Evolutionary conservation across 2,888 invertebrate genomes (phyloP).

Genomic region (Himalopsyche japonica): DNA sequence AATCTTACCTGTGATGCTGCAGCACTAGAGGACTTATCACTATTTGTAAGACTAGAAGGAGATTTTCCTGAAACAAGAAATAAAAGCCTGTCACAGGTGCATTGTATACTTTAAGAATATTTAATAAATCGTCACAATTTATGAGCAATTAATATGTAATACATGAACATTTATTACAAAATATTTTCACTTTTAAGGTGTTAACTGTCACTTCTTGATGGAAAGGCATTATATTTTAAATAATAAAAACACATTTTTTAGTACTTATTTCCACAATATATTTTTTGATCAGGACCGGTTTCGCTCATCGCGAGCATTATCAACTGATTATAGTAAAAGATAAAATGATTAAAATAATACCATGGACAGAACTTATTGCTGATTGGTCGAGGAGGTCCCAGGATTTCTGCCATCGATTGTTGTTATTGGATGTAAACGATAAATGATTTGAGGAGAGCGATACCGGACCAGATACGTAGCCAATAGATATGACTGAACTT

Average conservation of each 20-base stretch:
- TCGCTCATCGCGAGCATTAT: too few relatives aligned
- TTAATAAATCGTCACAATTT: too few relatives aligned
- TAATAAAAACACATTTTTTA: too few relatives aligned
- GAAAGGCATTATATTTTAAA: too few relatives aligned
- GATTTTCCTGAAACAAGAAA: slow-evolving; percentile 50
- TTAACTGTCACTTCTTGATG: too few relatives aligned
- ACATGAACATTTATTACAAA: too few relatives aligned
- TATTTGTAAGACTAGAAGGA: slow-evolving; percentile 50
- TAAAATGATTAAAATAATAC: slow-evolving; percentile 38
- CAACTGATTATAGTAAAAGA: too few relatives aligned
- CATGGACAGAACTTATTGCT: slow-evolving; percentile 73
- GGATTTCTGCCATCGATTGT: slow-evolving; percentile 78
- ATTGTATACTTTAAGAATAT: too few relatives aligned
- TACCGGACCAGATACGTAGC: slow-evolving; percentile 22
- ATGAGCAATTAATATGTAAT: too few relatives aligned
- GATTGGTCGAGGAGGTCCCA: slow-evolving; percentile 93
- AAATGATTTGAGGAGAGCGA: slow-evolving; percentile 30
- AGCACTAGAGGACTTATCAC: slow-evolving; percentile 46
- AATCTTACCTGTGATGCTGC: slow-evolving; percentile 50
- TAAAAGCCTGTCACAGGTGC: background rate
- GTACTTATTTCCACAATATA: too few relatives aligned
- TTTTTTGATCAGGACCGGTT: too few relatives aligned
- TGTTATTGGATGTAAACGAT: slow-evolving; percentile 39
- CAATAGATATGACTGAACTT: slow-evolving; percentile 33
- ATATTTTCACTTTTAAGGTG: too few relatives aligned